A percentile compares a stretch with the other conserved stretches of the same genome.
These are phyloP conservation scores for Chirona hameri DNA, from an alignment of 2,888 invertebrate species.

Conservation along the genomic window DNA sequence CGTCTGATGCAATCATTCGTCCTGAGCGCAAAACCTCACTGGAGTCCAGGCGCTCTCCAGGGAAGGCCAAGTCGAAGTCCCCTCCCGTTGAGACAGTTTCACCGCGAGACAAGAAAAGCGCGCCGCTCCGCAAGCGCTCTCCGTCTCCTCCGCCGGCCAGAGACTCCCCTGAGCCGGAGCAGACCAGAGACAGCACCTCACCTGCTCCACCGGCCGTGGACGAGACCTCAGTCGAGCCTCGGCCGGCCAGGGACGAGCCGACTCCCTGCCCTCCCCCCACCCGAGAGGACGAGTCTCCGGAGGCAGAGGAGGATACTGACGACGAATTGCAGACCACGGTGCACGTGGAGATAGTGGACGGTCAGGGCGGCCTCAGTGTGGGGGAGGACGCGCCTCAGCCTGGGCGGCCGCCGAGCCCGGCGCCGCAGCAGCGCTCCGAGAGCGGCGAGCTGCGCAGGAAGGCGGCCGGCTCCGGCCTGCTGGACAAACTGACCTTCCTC, in stretches of 20 bases:
- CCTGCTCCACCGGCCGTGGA: not conserved
- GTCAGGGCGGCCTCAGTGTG: not conserved
- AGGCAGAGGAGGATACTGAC: not conserved
- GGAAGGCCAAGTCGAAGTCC: not conserved
- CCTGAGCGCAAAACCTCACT: not conserved
- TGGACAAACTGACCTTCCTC: constrained; percentile 14
- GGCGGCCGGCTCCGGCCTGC: not conserved
- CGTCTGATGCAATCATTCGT: not conserved
- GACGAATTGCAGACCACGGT: not conserved
- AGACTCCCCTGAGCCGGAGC: not conserved
- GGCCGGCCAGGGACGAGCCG: not conserved
- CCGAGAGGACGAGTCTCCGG: not conserved
- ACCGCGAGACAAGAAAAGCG: not conserved
- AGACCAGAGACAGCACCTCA: not conserved
- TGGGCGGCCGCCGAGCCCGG: not conserved
- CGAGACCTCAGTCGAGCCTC: no score
- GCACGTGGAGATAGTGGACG: not conserved
- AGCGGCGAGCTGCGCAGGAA: not conserved
- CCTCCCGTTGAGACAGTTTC: not conserved
- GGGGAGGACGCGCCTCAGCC: not conserved
- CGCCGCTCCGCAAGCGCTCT: not conserved
- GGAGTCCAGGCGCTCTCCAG: not conserved
- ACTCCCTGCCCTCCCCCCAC: not conserved
- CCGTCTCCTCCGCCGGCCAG: not conserved
- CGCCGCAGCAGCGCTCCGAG: not conserved